phyloP scores from a whole-genome alignment of 2,888 invertebrate genomes.

The Dusona sp. region DNA sequence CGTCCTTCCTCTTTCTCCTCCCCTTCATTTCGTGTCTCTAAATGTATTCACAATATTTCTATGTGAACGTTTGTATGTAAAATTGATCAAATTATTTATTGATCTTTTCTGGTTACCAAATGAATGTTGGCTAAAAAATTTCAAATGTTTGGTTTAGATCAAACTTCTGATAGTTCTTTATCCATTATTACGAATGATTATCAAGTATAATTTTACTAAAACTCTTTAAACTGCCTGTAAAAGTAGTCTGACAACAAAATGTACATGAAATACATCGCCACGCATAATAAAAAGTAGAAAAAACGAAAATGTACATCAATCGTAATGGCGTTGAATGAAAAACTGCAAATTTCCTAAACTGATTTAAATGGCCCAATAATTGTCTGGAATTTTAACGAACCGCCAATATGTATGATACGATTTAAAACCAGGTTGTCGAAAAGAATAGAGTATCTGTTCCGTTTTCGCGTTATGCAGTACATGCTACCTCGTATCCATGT shows the following conservation, averaged over 20 bases:
- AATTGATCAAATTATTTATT: neutral
- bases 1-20: slow-evolving; percentile 35
- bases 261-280: too few relatives aligned
- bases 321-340: too few relatives aligned
- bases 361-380: neutral
- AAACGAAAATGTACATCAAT: too few relatives aligned
- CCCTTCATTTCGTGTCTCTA: neutral
- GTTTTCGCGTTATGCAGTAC: slow-evolving; percentile 12
- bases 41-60: neutral
- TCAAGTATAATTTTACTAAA: neutral
- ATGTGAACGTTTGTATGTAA: neutral
- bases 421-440: neutral
- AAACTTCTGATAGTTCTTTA: neutral
- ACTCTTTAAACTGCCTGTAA: too few relatives aligned
- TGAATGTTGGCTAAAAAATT: neutral
- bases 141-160: neutral
- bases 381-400: neutral
- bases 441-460: slow-evolving; percentile 1
- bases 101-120: neutral
- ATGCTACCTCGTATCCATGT: slow-evolving; percentile 33
- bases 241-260: too few relatives aligned
- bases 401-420: neutral
- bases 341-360: too few relatives aligned
- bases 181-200: neutral
- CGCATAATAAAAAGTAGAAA: too few relatives aligned